phyloP scores from a whole-genome alignment of 1,140 invertebrate species.

The Elysia chlorotica region DNA sequence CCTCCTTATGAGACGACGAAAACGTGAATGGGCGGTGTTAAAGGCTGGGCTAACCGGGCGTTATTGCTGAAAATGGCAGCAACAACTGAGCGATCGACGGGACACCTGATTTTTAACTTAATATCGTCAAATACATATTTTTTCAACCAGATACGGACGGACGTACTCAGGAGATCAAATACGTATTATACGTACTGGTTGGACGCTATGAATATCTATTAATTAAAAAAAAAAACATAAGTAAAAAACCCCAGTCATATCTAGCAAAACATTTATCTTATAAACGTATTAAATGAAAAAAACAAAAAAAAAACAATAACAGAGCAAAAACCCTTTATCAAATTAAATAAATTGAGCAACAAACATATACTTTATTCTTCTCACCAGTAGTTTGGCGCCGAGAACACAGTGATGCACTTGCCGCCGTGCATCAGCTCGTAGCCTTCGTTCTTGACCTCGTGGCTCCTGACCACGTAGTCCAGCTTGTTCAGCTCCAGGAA shows the following conservation, averaged over 20 bases:
- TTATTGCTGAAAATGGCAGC: too few species aligned
- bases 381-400: slow-evolving; percentile 98
- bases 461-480: slow-evolving; percentile 93
- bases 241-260: not conserved
- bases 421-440: slow-evolving; percentile 94
- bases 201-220: not conserved
- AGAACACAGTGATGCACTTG: slow-evolving; percentile 67
- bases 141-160: too few species aligned
- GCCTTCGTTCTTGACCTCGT: slow-evolving; percentile 97
- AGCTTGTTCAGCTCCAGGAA: slow-evolving; percentile 86
- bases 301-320: not conserved
- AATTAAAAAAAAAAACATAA: not conserved
- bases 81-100: too few species aligned
- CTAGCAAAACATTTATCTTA: too few species aligned
- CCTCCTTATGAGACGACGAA: too few species aligned
- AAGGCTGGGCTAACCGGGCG: too few species aligned
- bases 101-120: too few species aligned
- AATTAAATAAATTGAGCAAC: not conserved
- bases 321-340: not conserved
- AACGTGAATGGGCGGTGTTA: too few species aligned
- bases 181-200: too few species aligned
- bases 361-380: slow-evolving; percentile 19
- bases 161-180: too few species aligned
- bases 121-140: too few species aligned
- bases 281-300: too few species aligned